These are phyloP conservation scores for Dicerorhinus sumatrensis DNA, from an alignment of 2,113 vertebrate genomes.

Conservation along the genomic window DNA sequence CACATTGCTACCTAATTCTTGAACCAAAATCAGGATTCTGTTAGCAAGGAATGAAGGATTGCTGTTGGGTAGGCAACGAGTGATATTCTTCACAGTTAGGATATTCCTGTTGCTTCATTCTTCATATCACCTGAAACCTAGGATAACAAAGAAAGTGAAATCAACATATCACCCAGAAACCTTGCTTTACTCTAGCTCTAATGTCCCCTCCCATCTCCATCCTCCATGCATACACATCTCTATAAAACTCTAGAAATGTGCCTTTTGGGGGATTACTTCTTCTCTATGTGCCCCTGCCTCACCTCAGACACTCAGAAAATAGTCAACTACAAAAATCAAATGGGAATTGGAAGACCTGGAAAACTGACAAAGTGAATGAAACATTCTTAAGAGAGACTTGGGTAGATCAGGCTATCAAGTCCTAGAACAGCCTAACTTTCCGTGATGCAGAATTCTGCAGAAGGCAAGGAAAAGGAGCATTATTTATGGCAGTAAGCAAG, in stretches of 20 bases:
- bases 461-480: constrained; percentile 45
- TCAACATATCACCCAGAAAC: neutral
- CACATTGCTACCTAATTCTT: neutral
- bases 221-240: neutral
- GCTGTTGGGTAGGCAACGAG: neutral
- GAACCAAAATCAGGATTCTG: neutral
- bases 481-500: constrained; percentile 65
- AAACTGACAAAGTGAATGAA: constrained; percentile 46
- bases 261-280: neutral
- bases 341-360: neutral
- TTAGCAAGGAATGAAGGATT: constrained; percentile 23
- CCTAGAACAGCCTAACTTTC: constrained; percentile 9
- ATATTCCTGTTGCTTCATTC: neutral
- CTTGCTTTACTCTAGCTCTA: constrained; percentile 25
- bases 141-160: neutral
- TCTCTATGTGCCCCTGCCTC: neutral
- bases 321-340: constrained; percentile 54
- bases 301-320: constrained; percentile 25
- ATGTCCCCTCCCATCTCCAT: neutral
- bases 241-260: neutral
- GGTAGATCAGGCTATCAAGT: constrained; percentile 9
- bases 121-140: neutral
- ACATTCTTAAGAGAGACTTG: constrained; percentile 29
- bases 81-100: neutral
- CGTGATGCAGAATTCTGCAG: constrained; percentile 44